Conservation (phyloP, 2,888 invertebrate species). For the Machimus atricapillus region DNA sequence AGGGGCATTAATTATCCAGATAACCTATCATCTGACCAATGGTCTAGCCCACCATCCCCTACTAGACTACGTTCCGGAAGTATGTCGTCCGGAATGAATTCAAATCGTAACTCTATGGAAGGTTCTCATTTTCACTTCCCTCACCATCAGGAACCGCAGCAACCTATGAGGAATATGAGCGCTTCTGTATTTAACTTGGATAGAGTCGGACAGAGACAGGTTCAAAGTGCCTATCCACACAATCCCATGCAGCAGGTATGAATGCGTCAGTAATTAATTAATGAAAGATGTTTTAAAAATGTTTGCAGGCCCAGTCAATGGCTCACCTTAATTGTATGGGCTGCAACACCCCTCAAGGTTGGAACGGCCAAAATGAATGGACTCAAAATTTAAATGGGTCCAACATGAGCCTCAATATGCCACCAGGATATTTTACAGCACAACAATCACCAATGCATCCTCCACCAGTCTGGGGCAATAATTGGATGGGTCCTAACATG, state of each 20-base stretch:
- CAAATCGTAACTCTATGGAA: slow-evolving; percentile 48
- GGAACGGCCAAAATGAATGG: slow-evolving; percentile 56
- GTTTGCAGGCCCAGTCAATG: slow-evolving; percentile 71
- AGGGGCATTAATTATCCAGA: slow-evolving; percentile 9
- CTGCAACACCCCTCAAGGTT: slow-evolving; percentile 63
- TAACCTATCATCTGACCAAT: slow-evolving; percentile 49
- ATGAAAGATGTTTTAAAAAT: background rate
- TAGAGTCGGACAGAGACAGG: slow-evolving; percentile 54
- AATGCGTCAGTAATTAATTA: background rate
- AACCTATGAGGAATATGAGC: slow-evolving; percentile 58
- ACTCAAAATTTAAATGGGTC: slow-evolving; percentile 63
- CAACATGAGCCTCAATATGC: slow-evolving; percentile 67
- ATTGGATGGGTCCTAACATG: slow-evolving; percentile 53
- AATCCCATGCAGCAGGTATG: slow-evolving; percentile 68
- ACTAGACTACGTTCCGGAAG: slow-evolving; percentile 62
- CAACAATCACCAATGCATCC: slow-evolving; percentile 56
- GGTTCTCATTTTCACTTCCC: slow-evolving; percentile 58
- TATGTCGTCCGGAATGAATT: slow-evolving; percentile 62
- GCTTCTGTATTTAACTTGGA: slow-evolving; percentile 68
- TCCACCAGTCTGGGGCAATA: slow-evolving; percentile 51
- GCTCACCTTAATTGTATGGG: slow-evolving; percentile 71
- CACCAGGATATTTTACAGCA: slow-evolving; percentile 57
- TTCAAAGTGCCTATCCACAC: background rate
- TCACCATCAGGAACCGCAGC: slow-evolving; percentile 50
- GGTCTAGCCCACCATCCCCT: slow-evolving; percentile 62